phyloP scores from a whole-genome alignment of 2,797 vertebrate genomes.

The Amazonetta brasiliensis region DNA sequence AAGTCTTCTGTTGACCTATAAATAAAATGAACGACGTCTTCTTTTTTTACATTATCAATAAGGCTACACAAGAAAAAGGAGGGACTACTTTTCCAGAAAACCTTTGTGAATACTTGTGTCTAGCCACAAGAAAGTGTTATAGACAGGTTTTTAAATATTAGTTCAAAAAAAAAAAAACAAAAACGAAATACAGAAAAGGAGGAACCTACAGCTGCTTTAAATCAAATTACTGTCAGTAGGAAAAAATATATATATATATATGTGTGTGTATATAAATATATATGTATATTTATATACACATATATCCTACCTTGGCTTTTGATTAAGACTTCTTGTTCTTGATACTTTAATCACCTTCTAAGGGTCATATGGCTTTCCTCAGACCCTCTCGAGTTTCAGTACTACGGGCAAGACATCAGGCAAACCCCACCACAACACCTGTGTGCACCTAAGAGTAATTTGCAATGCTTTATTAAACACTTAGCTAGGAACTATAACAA shows the following conservation, averaged over 20 bases:
- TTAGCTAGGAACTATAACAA: background rate
- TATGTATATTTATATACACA: too few species aligned
- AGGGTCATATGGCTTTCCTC: background rate
- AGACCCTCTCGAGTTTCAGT: background rate
- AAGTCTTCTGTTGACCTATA: background rate
- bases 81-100: background rate
- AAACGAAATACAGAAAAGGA: background rate
- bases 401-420: background rate
- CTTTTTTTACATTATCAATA: background rate
- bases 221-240: background rate
- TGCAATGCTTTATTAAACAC: background rate
- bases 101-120: background rate
- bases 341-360: background rate
- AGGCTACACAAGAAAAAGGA: background rate
- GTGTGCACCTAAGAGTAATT: background rate
- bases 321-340: background rate
- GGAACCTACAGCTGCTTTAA: background rate
- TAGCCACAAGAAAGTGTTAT: background rate
- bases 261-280: too few species aligned
- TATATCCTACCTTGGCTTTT: background rate
- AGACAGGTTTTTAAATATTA: background rate
- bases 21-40: background rate
- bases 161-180: background rate
- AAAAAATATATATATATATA: background rate
- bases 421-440: background rate